phyloP scores from a whole-genome alignment of 2,888 invertebrate species.

The Apotomis betuletana region DNA sequence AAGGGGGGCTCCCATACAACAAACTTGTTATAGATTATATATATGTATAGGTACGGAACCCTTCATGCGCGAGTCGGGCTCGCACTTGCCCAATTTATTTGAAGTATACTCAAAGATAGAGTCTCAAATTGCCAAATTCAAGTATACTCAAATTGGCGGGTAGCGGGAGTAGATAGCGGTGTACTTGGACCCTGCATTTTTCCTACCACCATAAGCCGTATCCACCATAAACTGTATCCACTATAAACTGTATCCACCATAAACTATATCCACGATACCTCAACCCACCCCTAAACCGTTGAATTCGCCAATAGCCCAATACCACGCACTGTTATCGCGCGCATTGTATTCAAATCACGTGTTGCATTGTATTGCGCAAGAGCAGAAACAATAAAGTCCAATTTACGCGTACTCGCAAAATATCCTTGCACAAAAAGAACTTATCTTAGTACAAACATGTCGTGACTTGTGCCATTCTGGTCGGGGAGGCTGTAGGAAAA shows the following conservation, averaged over 20 bases:
- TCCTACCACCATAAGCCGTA: too few relatives aligned
- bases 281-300: slow-evolving; percentile 41
- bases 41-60: too few relatives aligned
- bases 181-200: too few relatives aligned
- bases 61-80: too few relatives aligned
- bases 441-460: not conserved
- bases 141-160: too few relatives aligned
- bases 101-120: too few relatives aligned
- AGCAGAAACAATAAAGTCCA: slow-evolving; percentile 51
- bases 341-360: slow-evolving; percentile 76
- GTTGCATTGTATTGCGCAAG: slow-evolving; percentile 65
- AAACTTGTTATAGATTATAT: too few relatives aligned
- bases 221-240: not conserved
- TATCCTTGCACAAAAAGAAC: slow-evolving; percentile 9
- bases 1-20: too few relatives aligned
- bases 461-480: not conserved
- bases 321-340: slow-evolving; percentile 59
- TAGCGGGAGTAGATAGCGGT: too few relatives aligned
- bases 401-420: slow-evolving; percentile 45
- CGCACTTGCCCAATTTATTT: too few relatives aligned
- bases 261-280: slow-evolving; percentile 1
- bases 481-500: slow-evolving; percentile 10
- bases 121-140: too few relatives aligned
- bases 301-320: slow-evolving; percentile 54
- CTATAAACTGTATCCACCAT: not conserved